Evolutionary conservation across 2,113 vertebrate species (phyloP).

Genomic region (Dunckerocampus dactyliophorus): DNA sequence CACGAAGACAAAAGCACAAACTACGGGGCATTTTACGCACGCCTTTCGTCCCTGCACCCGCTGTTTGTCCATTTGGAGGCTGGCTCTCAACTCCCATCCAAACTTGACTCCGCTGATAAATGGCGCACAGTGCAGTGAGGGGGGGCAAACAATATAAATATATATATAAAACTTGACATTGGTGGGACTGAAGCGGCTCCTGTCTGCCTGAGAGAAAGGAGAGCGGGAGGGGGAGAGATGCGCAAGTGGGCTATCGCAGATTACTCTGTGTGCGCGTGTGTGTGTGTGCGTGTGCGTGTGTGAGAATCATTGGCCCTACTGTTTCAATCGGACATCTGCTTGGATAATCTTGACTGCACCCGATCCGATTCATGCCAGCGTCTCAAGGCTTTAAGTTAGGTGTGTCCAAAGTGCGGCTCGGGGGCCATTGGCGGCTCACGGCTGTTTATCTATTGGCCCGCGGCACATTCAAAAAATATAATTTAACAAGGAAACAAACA

Average conservation of each 20-base stretch:
- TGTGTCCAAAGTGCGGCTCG: not conserved
- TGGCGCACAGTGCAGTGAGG: slow-evolving; percentile 9
- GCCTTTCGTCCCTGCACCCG: slow-evolving; percentile 37
- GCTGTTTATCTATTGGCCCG: too few relatives aligned
- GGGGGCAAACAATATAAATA: not conserved
- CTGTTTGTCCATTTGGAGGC: slow-evolving; percentile 49
- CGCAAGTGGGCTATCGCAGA: slow-evolving; percentile 37
- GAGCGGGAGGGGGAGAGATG: slow-evolving; percentile 25
- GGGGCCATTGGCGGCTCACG: slow-evolving; percentile 11
- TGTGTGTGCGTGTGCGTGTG: slow-evolving; percentile 27
- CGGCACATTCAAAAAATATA: too few relatives aligned
- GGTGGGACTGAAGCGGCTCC: slow-evolving; percentile 34
- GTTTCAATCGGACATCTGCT: slow-evolving; percentile 66
- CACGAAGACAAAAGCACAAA: slow-evolving; percentile 26
- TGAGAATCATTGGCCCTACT: slow-evolving; percentile 65
- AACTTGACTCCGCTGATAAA: slow-evolving; percentile 15
- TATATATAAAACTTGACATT: slow-evolving; percentile 41
- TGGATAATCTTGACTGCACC: slow-evolving; percentile 62
- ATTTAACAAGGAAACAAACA: too few relatives aligned
- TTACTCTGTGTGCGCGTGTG: slow-evolving; percentile 30
- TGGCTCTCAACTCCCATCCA: slow-evolving; percentile 16
- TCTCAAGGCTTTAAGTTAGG: slow-evolving; percentile 26
- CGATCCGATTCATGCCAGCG: slow-evolving; percentile 59
- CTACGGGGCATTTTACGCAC: slow-evolving; percentile 12
- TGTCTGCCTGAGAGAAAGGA: slow-evolving; percentile 35